Evolutionary conservation across 1,140 invertebrate genomes (phyloP).

Genomic region (Calephelis virginiensis): DNA sequence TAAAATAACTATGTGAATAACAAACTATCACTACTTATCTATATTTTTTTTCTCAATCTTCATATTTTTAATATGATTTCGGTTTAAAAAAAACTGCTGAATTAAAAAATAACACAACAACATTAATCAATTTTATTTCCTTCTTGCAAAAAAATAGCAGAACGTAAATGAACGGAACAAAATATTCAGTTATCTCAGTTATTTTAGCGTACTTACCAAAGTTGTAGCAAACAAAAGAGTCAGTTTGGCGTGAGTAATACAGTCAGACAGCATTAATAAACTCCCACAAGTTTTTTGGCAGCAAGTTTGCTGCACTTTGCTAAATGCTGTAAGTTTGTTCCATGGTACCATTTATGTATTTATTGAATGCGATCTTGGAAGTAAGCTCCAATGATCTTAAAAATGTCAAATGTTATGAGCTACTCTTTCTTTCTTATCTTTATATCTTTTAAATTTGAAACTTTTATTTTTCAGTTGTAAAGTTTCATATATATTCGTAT

Average conservation of each 20-base stretch:
- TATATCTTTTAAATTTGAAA: background rate
- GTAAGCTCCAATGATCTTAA: background rate
- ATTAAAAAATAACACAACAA: too few species aligned
- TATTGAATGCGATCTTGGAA: constrained; percentile 20
- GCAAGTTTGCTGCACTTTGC: constrained; percentile 28
- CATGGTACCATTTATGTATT: constrained; percentile 32
- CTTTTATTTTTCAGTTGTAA: background rate
- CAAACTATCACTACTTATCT: too few species aligned
- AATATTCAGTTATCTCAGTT: too few species aligned
- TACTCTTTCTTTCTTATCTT: too few species aligned
- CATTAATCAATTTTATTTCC: too few species aligned
- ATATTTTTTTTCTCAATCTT: too few species aligned
- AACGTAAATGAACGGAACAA: too few species aligned
- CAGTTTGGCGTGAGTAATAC: constrained; percentile 47
- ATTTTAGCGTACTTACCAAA: background rate
- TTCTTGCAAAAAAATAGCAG: too few species aligned
- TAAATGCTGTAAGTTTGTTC: constrained; percentile 34
- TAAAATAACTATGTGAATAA: too few species aligned
- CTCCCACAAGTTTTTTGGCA: constrained; percentile 60
- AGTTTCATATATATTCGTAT: too few species aligned
- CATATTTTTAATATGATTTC: too few species aligned
- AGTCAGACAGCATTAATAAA: constrained; percentile 59
- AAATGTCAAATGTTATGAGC: background rate
- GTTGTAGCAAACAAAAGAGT: constrained; percentile 44
- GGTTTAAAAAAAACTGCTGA: too few species aligned